A percentile compares a stretch with the other conserved stretches of the same genome.
phyloP scores from a whole-genome alignment of 2,888 invertebrate genomes.

The Spilarctia lutea region DNA sequence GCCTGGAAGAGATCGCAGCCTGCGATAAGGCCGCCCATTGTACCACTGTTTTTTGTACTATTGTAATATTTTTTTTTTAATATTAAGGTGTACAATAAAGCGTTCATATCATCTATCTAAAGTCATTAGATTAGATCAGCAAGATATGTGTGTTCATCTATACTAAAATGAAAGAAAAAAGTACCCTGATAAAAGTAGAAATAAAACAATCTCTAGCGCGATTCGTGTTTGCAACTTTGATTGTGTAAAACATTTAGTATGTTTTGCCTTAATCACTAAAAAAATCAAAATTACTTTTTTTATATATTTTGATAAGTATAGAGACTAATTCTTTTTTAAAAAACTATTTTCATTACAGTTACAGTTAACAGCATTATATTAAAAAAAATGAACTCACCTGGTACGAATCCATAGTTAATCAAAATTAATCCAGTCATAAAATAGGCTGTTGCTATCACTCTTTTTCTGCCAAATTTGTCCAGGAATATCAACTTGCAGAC shows the following conservation, averaged over 20 bases:
- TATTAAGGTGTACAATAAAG: too few species aligned
- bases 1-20: too few species aligned
- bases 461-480: conserved; percentile 89
- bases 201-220: not conserved
- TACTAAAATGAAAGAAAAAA: not conserved
- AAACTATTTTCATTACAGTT: not conserved
- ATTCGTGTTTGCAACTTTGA: not conserved
- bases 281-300: too few species aligned
- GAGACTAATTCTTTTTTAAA: not conserved
- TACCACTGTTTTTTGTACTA: too few species aligned
- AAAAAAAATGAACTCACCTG: conserved; percentile 74
- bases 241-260: not conserved
- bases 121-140: not conserved
- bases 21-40: too few species aligned
- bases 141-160: not conserved
- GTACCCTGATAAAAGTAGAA: not conserved
- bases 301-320: not conserved
- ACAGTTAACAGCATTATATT: conserved; percentile 20
- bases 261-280: too few species aligned
- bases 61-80: too few species aligned
- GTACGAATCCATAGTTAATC: conserved; percentile 87
- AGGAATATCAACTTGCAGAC: conserved; percentile 88
- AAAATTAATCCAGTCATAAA: conserved; percentile 88
- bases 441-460: conserved; percentile 88
- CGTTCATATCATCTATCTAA: too few species aligned